These are phyloP conservation scores for Uromys caudimaculatus DNA, from an alignment of 2,797 vertebrate species.

Conservation along the genomic window DNA sequence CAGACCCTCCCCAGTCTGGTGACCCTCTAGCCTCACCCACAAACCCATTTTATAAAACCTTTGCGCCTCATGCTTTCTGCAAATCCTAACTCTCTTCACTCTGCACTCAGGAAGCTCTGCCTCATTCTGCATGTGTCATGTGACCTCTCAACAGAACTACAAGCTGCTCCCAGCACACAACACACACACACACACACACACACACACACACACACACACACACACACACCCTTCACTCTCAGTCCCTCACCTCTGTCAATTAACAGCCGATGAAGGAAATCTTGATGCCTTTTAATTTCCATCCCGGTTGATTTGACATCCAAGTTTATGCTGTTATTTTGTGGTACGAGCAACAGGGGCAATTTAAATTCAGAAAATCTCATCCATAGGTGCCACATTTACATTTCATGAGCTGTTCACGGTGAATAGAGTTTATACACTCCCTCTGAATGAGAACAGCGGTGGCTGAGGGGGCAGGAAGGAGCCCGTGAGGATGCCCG, in stretches of 20 bases:
- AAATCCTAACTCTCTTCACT: neutral
- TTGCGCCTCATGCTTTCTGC: too few relatives aligned
- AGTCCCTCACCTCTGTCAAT: conserved; percentile 69
- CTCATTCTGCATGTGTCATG: neutral
- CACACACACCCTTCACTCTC: conserved; percentile 12
- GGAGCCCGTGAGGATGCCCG: conserved; percentile 89
- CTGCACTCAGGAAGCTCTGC: neutral
- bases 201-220: neutral
- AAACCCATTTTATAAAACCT: neutral
- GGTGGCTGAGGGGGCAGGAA: conserved; percentile 86
- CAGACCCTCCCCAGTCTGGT: too few relatives aligned
- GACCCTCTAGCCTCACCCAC: neutral
- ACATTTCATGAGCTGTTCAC: conserved; percentile 82
- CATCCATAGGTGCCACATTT: conserved; percentile 85
- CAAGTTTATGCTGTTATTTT: conserved; percentile 81
- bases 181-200: neutral
- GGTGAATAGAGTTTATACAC: conserved; percentile 81
- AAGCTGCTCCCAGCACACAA: neutral
- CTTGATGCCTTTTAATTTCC: conserved; percentile 78
- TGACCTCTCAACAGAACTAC: neutral
- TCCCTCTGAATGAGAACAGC: conserved; percentile 80
- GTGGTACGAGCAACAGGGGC: conserved; percentile 74
- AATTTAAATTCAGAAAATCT: conserved; percentile 82
- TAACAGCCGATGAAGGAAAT: conserved; percentile 59
- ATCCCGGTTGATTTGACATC: conserved; percentile 79